Conservation (phyloP, 64 coral and sea anemone species). For the Montipora capricornis region DNA sequence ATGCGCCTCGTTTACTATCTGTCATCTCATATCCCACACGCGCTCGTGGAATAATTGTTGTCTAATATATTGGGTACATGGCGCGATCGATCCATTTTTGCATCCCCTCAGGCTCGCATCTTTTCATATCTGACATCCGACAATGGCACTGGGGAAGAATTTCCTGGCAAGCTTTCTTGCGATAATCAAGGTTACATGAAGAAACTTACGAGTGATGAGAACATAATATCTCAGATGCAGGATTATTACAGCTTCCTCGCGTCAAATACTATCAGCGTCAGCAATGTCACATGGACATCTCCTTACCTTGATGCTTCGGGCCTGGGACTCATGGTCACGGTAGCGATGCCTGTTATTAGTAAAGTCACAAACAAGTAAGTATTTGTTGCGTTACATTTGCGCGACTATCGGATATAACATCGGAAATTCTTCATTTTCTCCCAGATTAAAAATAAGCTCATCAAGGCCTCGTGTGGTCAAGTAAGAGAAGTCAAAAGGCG, state of each 20-base stretch:
- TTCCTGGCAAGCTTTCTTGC: conserved; percentile 94
- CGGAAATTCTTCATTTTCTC: too few species aligned
- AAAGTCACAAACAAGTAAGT: conserved; percentile 93
- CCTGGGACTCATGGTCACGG: conserved; percentile 93
- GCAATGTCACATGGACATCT: conserved; percentile 90
- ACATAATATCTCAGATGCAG: conserved; percentile 98
- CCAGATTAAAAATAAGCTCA: not conserved
- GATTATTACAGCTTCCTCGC: conserved; percentile 97
- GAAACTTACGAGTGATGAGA: conserved; percentile 85
- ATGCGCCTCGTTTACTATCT: too few species aligned
- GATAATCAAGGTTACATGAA: conserved; percentile 98
- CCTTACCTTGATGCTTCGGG: conserved; percentile 92
- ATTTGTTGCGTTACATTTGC: not conserved
- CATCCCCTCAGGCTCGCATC: conserved; percentile 69
- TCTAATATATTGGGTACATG: too few species aligned
- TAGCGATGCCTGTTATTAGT: conserved; percentile 94
- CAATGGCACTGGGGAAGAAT: conserved; percentile 75
- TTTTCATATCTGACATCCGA: conserved; percentile 87
- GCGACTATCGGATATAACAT: not conserved
- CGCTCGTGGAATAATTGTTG: too few species aligned
- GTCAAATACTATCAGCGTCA: conserved; percentile 96
- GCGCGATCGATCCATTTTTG: too few species aligned
- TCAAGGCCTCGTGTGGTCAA: not conserved
- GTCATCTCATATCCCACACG: too few species aligned
- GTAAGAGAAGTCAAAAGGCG: too few species aligned